Evolutionary conservation across 2,797 vertebrate genomes (phyloP), one percentile per base, ranked within the genome.

Genomic region (Ispidina lecontei): DNA sequence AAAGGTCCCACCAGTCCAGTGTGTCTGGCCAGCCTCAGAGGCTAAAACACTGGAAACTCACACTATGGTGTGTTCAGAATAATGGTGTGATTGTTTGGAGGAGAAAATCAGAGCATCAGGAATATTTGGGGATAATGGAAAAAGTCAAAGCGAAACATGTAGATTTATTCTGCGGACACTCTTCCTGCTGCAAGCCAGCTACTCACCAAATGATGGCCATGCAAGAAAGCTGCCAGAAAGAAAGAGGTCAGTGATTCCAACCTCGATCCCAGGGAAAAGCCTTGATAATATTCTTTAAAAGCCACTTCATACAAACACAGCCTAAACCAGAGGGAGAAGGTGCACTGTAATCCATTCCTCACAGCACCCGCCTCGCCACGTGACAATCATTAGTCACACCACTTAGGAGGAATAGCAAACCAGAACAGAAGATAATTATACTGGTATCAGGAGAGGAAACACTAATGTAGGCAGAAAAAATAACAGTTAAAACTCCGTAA

Each of bases 251-350:
- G 51, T 23, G 25, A 65, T 35, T 26, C 41, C 54, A 75, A 17
- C 28, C 52, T 29, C n/a, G 46, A 23, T 5, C 37, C 17, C 51
- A 71, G 55, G 74, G 56, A 62, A 74, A 33, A 60, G 26, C 44
- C 54, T 62, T 54, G 39, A 35, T 47, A 56, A 37, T 21, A n/a
- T 2, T 21, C 18, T 49, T 69, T 6, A 25, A 44, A 64, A 21
- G 7, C 14, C 0, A 3, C 10, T 12, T 10, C 4, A 43, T 3
- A 43, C 20, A 51, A 63, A 70, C 5, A 9, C 1, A 7, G 23
- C 17, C 35, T 7, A 12, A 72, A 56, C 41, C 4, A 55, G 25
- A 46, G 47, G 14, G 20, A 64, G 14, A 35, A 25, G 4, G 28
- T 23, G 39, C 17, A 7, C 0, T 41, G 46, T 5, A 29, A 22